phyloP scores from a whole-genome alignment of 2,797 vertebrate genomes.

The Mormyrops boulengeri region DNA sequence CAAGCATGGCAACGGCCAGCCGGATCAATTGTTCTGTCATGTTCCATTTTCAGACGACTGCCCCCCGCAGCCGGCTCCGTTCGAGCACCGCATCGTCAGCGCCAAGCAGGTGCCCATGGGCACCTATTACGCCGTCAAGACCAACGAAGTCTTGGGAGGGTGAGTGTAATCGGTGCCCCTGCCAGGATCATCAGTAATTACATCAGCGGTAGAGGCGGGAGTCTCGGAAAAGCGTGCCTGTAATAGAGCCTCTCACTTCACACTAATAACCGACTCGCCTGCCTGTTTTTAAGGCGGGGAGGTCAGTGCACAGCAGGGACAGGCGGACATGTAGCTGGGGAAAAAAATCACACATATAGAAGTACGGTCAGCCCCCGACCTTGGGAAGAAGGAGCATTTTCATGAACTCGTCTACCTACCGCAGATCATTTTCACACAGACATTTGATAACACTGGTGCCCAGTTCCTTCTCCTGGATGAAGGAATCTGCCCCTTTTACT shows the following conservation, averaged over 20 bases:
- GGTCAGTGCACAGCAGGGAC: neutral
- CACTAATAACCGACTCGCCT: neutral
- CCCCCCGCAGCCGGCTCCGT: constrained; percentile 71
- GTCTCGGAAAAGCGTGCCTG: neutral
- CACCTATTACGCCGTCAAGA: constrained; percentile 59
- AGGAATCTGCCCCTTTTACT: neutral
- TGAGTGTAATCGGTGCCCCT: constrained; percentile 47
- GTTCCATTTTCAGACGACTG: constrained; percentile 63
- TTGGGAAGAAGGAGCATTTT: neutral
- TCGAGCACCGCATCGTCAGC: constrained; percentile 72
- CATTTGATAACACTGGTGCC: neutral
- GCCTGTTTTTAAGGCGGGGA: constrained; percentile 27
- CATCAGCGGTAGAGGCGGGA: neutral
- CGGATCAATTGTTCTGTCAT: neutral
- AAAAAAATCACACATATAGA: neutral
- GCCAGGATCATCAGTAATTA: neutral
- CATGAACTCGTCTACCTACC: neutral
- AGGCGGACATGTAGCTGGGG: neutral
- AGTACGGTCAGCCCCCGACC: neutral
- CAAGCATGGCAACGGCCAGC: neutral
- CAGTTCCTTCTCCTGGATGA: neutral
- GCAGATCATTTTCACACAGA: neutral
- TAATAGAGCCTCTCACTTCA: neutral
- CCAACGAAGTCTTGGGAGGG: constrained; percentile 69
- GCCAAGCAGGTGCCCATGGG: constrained; percentile 63